phyloP scores from a whole-genome alignment of 2,797 vertebrate species.

The Semaprochilodus insignis region DNA sequence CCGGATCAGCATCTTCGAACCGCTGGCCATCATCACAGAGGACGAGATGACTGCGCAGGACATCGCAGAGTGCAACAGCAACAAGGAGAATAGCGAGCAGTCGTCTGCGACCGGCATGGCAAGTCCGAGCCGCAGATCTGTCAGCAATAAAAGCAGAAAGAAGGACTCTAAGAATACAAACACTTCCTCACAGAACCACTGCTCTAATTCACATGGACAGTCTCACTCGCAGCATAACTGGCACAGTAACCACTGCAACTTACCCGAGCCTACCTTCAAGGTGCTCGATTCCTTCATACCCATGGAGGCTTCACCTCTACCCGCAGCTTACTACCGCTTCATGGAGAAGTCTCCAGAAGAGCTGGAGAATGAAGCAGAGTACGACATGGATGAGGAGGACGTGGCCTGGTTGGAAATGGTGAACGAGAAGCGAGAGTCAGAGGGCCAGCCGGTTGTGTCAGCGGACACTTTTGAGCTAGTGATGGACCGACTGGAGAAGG shows the following conservation, averaged over 20 bases:
- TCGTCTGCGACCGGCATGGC: slow-evolving; percentile 79
- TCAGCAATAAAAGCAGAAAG: slow-evolving; percentile 85
- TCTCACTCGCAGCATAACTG: slow-evolving; percentile 80
- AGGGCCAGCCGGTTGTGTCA: slow-evolving; percentile 79
- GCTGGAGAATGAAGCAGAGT: slow-evolving; percentile 83
- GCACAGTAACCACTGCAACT: slow-evolving; percentile 61
- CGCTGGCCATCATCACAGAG: slow-evolving; percentile 88
- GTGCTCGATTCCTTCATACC: slow-evolving; percentile 77
- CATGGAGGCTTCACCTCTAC: slow-evolving; percentile 74
- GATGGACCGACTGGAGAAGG: slow-evolving; percentile 86
- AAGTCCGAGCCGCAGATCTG: slow-evolving; percentile 77
- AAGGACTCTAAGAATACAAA: slow-evolving; percentile 83
- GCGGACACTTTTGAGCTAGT: slow-evolving; percentile 87
- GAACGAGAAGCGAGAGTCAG: slow-evolving; percentile 81
- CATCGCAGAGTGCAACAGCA: slow-evolving; percentile 90
- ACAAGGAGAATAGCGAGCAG: slow-evolving; percentile 91
- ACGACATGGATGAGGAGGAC: slow-evolving; percentile 91
- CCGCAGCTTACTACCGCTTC: slow-evolving; percentile 83
- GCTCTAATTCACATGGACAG: slow-evolving; percentile 61
- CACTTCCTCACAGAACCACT: slow-evolving; percentile 57
- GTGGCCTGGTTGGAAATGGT: slow-evolving; percentile 88
- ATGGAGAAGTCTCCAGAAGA: slow-evolving; percentile 84
- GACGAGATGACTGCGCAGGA: slow-evolving; percentile 90
- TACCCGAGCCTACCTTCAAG: slow-evolving; percentile 85
- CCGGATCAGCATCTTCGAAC: slow-evolving; percentile 89